These are phyloP conservation scores for Hucho hucho DNA, from an alignment of 2,113 vertebrate genomes.

Conservation along the genomic window DNA sequence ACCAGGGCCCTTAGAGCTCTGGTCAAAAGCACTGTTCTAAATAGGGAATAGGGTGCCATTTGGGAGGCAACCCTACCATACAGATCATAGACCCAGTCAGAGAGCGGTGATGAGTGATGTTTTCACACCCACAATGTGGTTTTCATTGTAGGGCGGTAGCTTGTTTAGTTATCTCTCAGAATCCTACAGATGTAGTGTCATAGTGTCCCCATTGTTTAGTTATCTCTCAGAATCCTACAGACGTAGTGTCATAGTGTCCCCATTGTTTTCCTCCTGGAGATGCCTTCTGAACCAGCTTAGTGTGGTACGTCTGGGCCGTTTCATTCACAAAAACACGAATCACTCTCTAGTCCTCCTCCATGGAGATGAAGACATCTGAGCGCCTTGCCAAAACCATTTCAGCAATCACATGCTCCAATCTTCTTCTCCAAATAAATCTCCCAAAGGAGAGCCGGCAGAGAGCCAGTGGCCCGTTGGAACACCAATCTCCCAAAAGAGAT, in stretches of 20 bases:
- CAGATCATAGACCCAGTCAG: background rate
- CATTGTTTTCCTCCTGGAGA: background rate
- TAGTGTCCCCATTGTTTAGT: no score
- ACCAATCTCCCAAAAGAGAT: no score
- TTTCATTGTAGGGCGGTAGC: background rate
- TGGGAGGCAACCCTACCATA: no score
- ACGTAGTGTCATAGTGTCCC: no score
- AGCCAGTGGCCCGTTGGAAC: background rate
- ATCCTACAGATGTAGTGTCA: no score
- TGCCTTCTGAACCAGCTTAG: background rate
- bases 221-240: no score
- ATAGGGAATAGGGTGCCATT: no score
- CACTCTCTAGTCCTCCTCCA: slow-evolving; percentile 1
- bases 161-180: no score
- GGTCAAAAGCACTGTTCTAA: no score
- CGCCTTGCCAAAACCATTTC: slow-evolving; percentile 11
- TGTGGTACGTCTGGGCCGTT: background rate
- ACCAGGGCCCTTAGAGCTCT: no score
- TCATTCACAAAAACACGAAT: slow-evolving; percentile 17
- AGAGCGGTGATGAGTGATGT: slow-evolving; percentile 1
- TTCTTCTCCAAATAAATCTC: slow-evolving; percentile 12
- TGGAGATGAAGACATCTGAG: background rate
- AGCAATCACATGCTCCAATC: slow-evolving; percentile 13
- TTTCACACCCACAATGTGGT: background rate
- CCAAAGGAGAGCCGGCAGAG: background rate